Conservation (phyloP, 2,888 invertebrate genomes). For the Hoplodrina blanda region DNA sequence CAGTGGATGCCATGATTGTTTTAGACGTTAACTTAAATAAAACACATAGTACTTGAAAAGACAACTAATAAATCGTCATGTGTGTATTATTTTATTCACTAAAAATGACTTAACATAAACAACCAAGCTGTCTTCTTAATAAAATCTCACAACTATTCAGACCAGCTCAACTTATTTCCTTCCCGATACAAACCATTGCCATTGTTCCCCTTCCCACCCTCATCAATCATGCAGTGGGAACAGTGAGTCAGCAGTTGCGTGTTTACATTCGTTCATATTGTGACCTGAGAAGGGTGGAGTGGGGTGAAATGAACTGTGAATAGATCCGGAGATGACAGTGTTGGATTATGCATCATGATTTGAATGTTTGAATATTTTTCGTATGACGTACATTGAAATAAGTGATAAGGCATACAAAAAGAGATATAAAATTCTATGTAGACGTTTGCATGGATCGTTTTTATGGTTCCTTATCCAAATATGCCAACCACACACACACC, state of each 20-base stretch:
- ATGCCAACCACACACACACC: too few relatives aligned
- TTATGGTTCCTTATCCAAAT: too few relatives aligned
- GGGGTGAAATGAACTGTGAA: conserved; percentile 32
- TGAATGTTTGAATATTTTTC: neutral
- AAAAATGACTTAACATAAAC: too few relatives aligned
- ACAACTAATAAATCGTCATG: too few relatives aligned
- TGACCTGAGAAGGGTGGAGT: conserved; percentile 44
- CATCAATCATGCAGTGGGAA: conserved; percentile 69
- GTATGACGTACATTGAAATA: too few relatives aligned
- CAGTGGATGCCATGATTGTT: too few relatives aligned
- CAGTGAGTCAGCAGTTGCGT: conserved; percentile 68
- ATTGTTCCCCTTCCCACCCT: conserved; percentile 37
- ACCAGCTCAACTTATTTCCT: conserved; percentile 16
- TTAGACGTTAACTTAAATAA: too few relatives aligned
- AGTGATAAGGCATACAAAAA: too few relatives aligned
- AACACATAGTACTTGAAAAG: too few relatives aligned
- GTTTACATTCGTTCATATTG: conserved; percentile 69
- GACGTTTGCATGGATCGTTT: too few relatives aligned
- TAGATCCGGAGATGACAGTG: conserved; percentile 20
- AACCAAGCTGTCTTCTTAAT: neutral
- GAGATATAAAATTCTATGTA: too few relatives aligned
- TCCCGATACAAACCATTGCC: conserved; percentile 26
- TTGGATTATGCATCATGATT: conserved; percentile 12
- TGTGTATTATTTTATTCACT: too few relatives aligned
- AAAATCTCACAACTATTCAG: conserved; percentile 7